These are phyloP conservation scores for Dendrolimus punctatus DNA, from an alignment of 1,140 invertebrate genomes.

Conservation along the genomic window DNA sequence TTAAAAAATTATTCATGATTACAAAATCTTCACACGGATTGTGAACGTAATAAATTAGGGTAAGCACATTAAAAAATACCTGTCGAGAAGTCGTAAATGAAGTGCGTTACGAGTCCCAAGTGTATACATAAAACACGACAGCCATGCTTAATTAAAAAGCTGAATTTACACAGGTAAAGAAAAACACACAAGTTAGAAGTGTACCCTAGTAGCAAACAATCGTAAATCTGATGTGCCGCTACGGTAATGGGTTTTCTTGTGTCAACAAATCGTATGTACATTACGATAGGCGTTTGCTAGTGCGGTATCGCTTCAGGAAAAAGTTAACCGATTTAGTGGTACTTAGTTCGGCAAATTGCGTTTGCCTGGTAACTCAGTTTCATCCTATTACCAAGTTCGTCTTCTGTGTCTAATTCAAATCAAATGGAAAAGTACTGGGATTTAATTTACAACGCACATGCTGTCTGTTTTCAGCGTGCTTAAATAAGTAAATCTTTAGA, in stretches of 20 bases:
- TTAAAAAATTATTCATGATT: slow-evolving; percentile 11
- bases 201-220: slow-evolving; percentile 27
- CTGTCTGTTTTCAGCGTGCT: no score
- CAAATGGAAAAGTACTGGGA: no score
- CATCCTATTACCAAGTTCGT: no score
- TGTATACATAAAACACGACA: slow-evolving; percentile 22
- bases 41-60: slow-evolving; percentile 13
- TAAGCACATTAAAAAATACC: slow-evolving; percentile 10
- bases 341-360: neutral
- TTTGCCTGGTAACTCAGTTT: no score
- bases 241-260: slow-evolving; percentile 40
- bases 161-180: slow-evolving; percentile 19
- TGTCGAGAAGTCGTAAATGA: slow-evolving; percentile 18
- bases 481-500: no score
- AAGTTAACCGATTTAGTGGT: slow-evolving; percentile 2
- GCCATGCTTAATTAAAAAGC: slow-evolving; percentile 28
- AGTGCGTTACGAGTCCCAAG: slow-evolving; percentile 20
- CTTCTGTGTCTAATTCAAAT: no score
- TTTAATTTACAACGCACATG: no score
- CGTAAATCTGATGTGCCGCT: slow-evolving; percentile 36
- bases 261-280: slow-evolving; percentile 34
- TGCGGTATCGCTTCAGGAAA: slow-evolving; percentile 3
- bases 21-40: slow-evolving; percentile 9
- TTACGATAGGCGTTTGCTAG: slow-evolving; percentile 16
- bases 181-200: slow-evolving; percentile 27